Base-by-base conservation (phyloP, 2,888 invertebrate genomes). In the Acleris sparsana region DNA sequence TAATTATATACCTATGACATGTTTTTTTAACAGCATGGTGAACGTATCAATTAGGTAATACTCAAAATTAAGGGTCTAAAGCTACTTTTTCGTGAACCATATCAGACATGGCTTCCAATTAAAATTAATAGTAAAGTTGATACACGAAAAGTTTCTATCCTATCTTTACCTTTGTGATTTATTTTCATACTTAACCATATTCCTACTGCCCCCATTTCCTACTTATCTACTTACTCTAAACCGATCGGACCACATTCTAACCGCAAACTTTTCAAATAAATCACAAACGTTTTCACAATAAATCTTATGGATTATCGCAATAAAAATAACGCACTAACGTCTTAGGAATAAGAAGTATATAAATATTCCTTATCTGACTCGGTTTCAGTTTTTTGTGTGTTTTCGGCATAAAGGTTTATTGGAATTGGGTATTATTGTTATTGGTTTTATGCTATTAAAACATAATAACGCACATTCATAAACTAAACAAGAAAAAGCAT, bases 231-330 rank as follows among this genome's bases (percentile, higher is more conserved):
- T 64, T 60, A 64, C 62, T 67, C 25, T 46, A 68, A 69, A 69
- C 61, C 63, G 39, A 62, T 66, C 52, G 57, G 49, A 65, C 60
- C 56, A 62, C 61, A 74, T 75, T 71, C 73, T 69, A 73, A 75
- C 74, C 73, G 71, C 51, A 73, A 74, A 73, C 67, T 76, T 73
- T 67, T 25, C 49, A 52, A 64, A 78, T 78, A 76, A 72, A 75
- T 78, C 75, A 70, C 46, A 69, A 59, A 72, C 71, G 73, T 74
- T 73, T 70, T 71, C 67, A 64, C 72, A 70, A 76, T 77, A 78
- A 74, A 76, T 78, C 78, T 72, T 39, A 2, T 9, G 75, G 77
- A 78, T 78, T 75, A 78, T 78, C 78, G 73, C 69, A 67, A 71
- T 70, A 71, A 74, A 76, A 74, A 73, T 74, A 75, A 74, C 72